Conservation (phyloP, 2,797 vertebrate species). For the Squalus acanthias region DNA sequence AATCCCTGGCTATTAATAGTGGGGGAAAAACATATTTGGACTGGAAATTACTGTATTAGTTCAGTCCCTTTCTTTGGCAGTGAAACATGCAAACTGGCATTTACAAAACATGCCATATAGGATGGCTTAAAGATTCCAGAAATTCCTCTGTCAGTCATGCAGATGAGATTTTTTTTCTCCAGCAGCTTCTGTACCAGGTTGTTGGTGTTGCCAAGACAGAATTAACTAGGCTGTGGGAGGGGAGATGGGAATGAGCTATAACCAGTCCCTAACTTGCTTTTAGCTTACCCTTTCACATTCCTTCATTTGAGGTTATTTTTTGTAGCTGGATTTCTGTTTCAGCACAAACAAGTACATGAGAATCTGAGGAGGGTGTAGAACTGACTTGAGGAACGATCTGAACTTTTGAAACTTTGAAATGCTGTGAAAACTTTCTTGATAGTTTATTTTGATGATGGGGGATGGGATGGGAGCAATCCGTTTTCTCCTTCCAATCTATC, state of each 20-base stretch:
- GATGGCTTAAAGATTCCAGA: slow-evolving; percentile 31
- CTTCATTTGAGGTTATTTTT: background rate
- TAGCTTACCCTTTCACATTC: background rate
- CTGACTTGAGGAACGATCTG: background rate
- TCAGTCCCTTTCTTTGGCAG: slow-evolving; percentile 9
- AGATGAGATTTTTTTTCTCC: slow-evolving; percentile 30
- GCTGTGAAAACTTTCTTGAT: background rate
- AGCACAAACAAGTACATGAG: background rate
- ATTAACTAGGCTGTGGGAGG: background rate
- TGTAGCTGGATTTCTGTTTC: too few relatives aligned
- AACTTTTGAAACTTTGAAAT: background rate
- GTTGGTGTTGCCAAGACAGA: background rate
- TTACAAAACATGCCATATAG: slow-evolving; percentile 1
- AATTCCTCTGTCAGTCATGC: slow-evolving; percentile 36
- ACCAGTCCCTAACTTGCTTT: background rate
- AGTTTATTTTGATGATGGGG: background rate
- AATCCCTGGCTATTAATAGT: slow-evolving; percentile 13
- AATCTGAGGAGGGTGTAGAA: background rate
- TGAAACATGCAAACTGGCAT: slow-evolving; percentile 21
- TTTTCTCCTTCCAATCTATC: background rate
- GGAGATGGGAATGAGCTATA: background rate
- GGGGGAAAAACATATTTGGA: background rate
- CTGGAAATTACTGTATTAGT: slow-evolving; percentile 33
- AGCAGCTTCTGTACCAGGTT: slow-evolving; percentile 8
- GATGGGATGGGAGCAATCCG: background rate